Percentiles rank a stretch among this genome's conserved stretches.
phyloP scores from a whole-genome alignment of 1,140 invertebrate species.

The Kradibia gibbosae region DNA sequence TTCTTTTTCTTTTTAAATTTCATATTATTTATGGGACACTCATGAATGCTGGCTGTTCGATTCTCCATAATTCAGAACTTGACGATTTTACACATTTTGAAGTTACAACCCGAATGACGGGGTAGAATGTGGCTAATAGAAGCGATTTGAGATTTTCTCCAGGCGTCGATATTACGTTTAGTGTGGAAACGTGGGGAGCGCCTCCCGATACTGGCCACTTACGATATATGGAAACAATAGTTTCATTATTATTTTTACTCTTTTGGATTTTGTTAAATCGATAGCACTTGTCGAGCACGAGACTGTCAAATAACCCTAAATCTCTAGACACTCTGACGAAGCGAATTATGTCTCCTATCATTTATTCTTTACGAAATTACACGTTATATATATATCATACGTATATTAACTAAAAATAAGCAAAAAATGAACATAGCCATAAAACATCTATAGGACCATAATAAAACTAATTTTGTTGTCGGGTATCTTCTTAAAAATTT shows the following conservation, averaged over 20 bases:
- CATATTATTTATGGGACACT: conserved; percentile 45
- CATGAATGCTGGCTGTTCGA: conserved; percentile 35
- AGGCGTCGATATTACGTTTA: neutral
- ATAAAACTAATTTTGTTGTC: neutral
- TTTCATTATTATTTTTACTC: neutral
- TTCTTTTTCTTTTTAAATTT: conserved; percentile 25
- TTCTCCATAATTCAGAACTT: conserved; percentile 47
- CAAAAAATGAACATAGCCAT: too few relatives aligned
- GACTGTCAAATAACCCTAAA: too few relatives aligned
- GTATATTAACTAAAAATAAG: too few relatives aligned
- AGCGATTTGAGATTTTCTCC: neutral
- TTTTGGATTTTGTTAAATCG: neutral
- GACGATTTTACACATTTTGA: conserved; percentile 46
- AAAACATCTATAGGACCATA: neutral
- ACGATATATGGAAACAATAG: neutral
- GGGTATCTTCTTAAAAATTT: conserved; percentile 7
- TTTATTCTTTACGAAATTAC: too few relatives aligned
- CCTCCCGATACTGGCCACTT: neutral
- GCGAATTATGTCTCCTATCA: too few relatives aligned
- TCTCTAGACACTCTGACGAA: too few relatives aligned
- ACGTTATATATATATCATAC: too few relatives aligned
- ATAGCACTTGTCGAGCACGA: too few relatives aligned
- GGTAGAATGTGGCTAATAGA: neutral
- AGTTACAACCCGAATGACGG: neutral
- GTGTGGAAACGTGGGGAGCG: neutral